Evolutionary conservation across 2,888 invertebrate genomes (phyloP).

Genomic region (Corbicula japonica): DNA sequence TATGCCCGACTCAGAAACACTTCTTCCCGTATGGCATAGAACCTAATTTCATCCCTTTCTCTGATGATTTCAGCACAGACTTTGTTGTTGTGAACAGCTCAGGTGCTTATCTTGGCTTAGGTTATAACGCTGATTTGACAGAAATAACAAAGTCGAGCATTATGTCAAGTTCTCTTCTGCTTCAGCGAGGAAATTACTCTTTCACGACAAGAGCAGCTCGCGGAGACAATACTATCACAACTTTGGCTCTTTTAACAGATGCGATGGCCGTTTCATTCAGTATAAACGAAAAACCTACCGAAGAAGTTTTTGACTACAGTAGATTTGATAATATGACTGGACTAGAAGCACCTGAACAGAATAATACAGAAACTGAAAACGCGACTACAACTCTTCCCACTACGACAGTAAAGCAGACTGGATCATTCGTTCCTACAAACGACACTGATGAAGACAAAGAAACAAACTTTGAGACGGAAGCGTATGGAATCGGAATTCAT

Average conservation of each 20-base stretch:
- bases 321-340: slow-evolving; percentile 52
- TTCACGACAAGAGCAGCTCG: slow-evolving; percentile 22
- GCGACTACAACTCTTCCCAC: slow-evolving; percentile 5
- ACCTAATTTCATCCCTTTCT: slow-evolving; percentile 15
- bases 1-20: slow-evolving; percentile 51
- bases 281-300: slow-evolving; percentile 47
- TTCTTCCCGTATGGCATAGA: slow-evolving; percentile 20
- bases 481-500: slow-evolving; percentile 58
- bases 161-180: slow-evolving; percentile 6
- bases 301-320: slow-evolving; percentile 40
- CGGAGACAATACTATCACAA: slow-evolving; percentile 49
- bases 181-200: slow-evolving; percentile 52
- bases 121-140: slow-evolving; percentile 50
- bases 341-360: slow-evolving; percentile 23
- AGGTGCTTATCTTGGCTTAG: slow-evolving; percentile 59
- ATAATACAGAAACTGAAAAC: slow-evolving; percentile 27
- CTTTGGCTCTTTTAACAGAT: slow-evolving; percentile 43
- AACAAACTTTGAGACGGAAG: slow-evolving; percentile 38
- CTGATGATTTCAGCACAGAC: slow-evolving; percentile 31
- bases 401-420: neutral
- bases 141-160: slow-evolving; percentile 45
- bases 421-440: slow-evolving; percentile 14
- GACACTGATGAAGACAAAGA: slow-evolving; percentile 13
- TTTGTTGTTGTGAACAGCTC: slow-evolving; percentile 33
- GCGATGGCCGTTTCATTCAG: slow-evolving; percentile 40